A percentile compares a stretch with the other conserved stretches of the same genome.
These are phyloP conservation scores for Ceratitis capitata DNA, from an alignment of 1,140 invertebrate genomes.

Conservation along the genomic window DNA sequence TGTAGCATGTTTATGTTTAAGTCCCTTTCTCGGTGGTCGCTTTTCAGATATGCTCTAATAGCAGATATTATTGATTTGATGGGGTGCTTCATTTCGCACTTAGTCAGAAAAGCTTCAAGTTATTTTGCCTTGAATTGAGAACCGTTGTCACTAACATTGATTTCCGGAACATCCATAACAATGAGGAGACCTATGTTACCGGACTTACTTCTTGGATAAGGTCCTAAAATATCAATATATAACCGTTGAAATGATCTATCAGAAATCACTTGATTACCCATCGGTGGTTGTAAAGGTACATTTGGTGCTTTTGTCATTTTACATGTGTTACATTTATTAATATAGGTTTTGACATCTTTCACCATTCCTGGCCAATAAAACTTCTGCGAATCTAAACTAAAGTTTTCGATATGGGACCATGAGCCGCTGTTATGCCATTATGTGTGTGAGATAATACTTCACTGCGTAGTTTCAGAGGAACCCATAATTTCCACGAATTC, in stretches of 20 bases:
- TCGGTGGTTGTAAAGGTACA: neutral
- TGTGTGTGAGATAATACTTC: constrained; percentile 11
- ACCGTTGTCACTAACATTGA: constrained; percentile 41
- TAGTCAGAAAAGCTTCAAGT: constrained; percentile 30
- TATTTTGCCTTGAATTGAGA: constrained; percentile 40
- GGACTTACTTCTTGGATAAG: constrained; percentile 26
- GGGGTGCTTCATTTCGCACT: constrained; percentile 13
- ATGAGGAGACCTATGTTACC: constrained; percentile 39
- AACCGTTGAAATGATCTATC: constrained; percentile 40
- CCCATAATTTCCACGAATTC: constrained; percentile 40
- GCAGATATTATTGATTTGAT: constrained; percentile 25
- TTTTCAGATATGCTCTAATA: constrained; percentile 27
- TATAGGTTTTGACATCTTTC: constrained; percentile 23
- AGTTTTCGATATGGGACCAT: constrained; percentile 41
- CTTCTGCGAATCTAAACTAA: neutral
- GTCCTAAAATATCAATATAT: constrained; percentile 32
- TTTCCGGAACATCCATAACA: constrained; percentile 41
- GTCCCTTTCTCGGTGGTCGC: constrained; percentile 42
- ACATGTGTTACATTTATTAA: constrained; percentile 40
- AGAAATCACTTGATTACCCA: constrained; percentile 26
- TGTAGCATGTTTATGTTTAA: constrained; percentile 12
- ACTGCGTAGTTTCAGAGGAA: neutral
- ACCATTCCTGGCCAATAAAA: constrained; percentile 42
- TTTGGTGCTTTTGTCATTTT: constrained; percentile 37
- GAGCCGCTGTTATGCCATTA: neutral